Evolutionary conservation across 2,888 invertebrate genomes (phyloP), one percentile per base, ranked within the genome.

Genomic region (Eudemis profundana): DNA sequence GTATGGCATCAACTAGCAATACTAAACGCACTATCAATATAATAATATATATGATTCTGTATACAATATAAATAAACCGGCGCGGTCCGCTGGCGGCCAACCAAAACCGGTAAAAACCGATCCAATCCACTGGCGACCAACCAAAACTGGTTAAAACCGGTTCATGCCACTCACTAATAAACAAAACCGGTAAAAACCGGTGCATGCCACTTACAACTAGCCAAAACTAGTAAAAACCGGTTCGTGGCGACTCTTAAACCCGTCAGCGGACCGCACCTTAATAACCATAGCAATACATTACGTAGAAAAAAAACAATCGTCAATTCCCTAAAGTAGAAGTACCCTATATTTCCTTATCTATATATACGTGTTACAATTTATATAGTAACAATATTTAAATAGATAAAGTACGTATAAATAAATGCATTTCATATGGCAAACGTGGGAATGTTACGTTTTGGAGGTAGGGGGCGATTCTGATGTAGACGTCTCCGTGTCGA

Each of bases 341-440:
- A 86, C 82, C 85, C 87, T 87, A 89, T 82, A 77, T 78, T 78
- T 81, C 78, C 82, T 83, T 85, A 86, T 73, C 79, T 78, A 83
- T 74, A 72, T 78, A 75, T 74, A 77, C 70, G 78, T 63, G 62
- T 68, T 75, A 72, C 67, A 69, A 56, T 68, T 42, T 63, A 63
- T 14, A 49, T 50, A 61, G 61, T 64, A 66, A 64, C 64, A 69
- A 64, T 33, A 67, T 69, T 65, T 49, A 69, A 72, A 78, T 73
- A 77, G 67, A 75, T 71, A 75, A 74, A 74, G 68, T 74, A 74
- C 67, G 71, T 67, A 70, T 63, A 68, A 84, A 87, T 88, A 89
- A 89, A 89, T 89, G 88, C 88, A 85, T 84, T 83, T 75, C 50
- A 67, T 85, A 90, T 89, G 89, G 89, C 89, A 84, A 79, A 79